Evolutionary conservation across 2,113 vertebrate species (phyloP).

Genomic region (Terrapene triunguis): DNA sequence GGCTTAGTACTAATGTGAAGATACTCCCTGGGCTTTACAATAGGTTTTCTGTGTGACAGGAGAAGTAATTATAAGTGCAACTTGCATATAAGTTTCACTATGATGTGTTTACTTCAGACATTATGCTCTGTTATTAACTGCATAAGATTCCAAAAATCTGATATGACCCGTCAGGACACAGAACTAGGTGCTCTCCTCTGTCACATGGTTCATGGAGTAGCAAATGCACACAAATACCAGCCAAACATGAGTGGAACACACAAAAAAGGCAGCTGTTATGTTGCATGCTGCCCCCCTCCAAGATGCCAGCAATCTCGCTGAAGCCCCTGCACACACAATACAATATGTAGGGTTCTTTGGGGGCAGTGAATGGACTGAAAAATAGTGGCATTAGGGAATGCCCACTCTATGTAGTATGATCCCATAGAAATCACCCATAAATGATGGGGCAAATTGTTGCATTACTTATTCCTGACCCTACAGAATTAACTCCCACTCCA

Average conservation of each 20-base stretch:
- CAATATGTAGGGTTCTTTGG: not conserved
- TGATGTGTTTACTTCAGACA: not conserved
- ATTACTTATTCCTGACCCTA: constrained; percentile 6
- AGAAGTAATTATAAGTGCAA: not conserved
- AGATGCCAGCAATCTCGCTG: not conserved
- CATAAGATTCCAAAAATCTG: not conserved
- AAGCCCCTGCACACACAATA: fast-evolving
- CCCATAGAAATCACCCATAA: not conserved
- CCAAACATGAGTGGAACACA: not conserved
- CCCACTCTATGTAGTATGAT: not conserved
- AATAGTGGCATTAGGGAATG: fast-evolving
- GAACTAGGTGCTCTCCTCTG: not conserved
- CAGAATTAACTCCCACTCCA: constrained; percentile 26
- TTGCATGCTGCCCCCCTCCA: not conserved
- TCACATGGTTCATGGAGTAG: not conserved
- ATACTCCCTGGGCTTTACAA: not conserved
- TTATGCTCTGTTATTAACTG: not conserved
- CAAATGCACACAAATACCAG: not conserved
- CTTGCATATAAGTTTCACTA: not conserved
- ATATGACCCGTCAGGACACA: not conserved
- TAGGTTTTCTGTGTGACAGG: not conserved
- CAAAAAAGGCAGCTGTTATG: not conserved
- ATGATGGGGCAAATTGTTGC: not conserved
- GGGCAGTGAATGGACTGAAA: not conserved
- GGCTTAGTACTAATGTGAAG: constrained; percentile 3